Evolutionary conservation across 53 echinoderm and acorn worm species (phyloP), one percentile per base, ranked within the genome.

Genomic region (Antedon mediterranea): DNA sequence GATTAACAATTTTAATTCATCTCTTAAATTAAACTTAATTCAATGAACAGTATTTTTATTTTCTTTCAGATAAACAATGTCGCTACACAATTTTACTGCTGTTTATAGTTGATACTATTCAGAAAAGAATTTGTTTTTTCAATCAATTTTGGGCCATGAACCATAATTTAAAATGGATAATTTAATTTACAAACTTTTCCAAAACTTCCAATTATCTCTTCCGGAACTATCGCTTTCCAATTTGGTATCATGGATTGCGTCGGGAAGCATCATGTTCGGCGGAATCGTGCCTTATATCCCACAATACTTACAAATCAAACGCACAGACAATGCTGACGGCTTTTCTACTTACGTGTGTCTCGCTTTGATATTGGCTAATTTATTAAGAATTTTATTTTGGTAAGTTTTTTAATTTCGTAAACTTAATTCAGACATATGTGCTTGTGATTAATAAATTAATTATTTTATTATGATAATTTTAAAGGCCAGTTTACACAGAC

Each of bases 331-430:
- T 85, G 90, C 88, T 3, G 97, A 97, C 28, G 97, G 97, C 4
- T 97, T 97, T 33, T 97, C 97, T 31, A 97, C 97, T 0, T 86
- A 97, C 74, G 97, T 97, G 32, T 97, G 97, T 74, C 86, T 97
- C 13, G 90, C 92, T 0, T 79, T 97, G 13, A 82, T 97, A 20
- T 73, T 92, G 34, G 97, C 97, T 27, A 97, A 92, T 81, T 88
- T 88, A 43, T 79, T 97, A 34, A 92, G 97, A 81, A 95, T 95
- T 76, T 73, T 92, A 43, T 97, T 97, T 80, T 97, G 97, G 97
- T 97, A 34, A 89, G 92, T 81, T 23, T 32, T 32, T 0, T 9
- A 85, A 14, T 57, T 11, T 15, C 57, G 7, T 57, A 13, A 57
- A 57, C 57, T 57, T 15, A n/a, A n/a, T n/a, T n/a, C n/a, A n/a